Evolutionary conservation across 2,888 invertebrate species (phyloP), one percentile per base, ranked within the genome.

Genomic region (Orthosia cruda): DNA sequence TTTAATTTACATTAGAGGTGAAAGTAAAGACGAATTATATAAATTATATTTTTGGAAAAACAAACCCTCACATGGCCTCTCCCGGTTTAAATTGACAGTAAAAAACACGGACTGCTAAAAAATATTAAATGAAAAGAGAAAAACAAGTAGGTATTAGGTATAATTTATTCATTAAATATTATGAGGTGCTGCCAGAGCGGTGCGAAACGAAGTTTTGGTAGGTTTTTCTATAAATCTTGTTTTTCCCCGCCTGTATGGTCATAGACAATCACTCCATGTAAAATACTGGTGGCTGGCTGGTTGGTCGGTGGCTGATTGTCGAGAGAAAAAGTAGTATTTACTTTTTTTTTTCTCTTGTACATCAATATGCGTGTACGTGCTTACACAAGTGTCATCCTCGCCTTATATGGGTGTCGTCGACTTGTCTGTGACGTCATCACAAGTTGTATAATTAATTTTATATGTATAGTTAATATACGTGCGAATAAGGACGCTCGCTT

Each of bases 401-500:
- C 45, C 50, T 7, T 18, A 74, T 62, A 54, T 18, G 13, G 62
- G 45, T 55, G 40, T 49, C 16, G 15, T 15, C 16, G 20, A 20
- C 54, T 13, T n/a, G n/a, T 18, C 4, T 71, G 80, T 50, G 49
- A 50, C 79, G 64, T 82, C 61, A 78, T 16, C 13, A 55, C 55
- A 20, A 61, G 5, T 82, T 75, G 71, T 64, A 71, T 71, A 82
- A 82, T 71, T 71, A 71, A 64, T 4, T 15, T 54, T 3, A 12
- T 15, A n/a, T n/a, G n/a, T n/a, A n/a, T 57, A 4, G 15, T 70
- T 70, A 61, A 68, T 61, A 47, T 65, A 26, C 83, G 59, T 80
- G 83, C 63, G 80, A 80, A 82, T 71, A 63, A 49, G 26, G 54
- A 69, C 71, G n/a, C 45, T 58, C 3, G 68, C 80, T 83, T 82